Conservation (phyloP, 2,797 vertebrate genomes). For the Hypotaenidia okinawae region DNA sequence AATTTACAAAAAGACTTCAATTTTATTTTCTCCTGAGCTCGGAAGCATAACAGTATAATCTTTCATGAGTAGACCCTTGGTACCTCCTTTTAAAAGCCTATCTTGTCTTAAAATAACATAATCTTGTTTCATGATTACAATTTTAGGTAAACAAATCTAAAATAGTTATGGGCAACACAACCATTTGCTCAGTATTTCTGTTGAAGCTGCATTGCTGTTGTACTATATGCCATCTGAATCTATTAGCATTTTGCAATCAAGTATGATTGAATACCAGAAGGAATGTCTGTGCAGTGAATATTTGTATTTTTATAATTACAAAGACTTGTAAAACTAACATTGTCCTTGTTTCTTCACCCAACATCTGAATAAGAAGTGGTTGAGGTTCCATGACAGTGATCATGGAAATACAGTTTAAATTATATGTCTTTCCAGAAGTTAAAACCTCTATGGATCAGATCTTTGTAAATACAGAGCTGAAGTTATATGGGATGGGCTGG, state of each 20-base stretch:
- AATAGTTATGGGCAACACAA: background rate
- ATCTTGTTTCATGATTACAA: background rate
- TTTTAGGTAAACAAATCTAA: constrained; percentile 18
- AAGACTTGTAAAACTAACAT: background rate
- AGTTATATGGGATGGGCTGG: background rate
- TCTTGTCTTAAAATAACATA: background rate
- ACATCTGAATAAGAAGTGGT: background rate
- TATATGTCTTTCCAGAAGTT: background rate
- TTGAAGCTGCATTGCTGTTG: background rate
- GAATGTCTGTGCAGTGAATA: background rate
- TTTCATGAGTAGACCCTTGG: background rate
- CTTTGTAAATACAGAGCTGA: background rate
- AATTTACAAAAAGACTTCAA: background rate
- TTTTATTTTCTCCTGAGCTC: background rate
- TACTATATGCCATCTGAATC: background rate
- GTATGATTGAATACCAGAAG: background rate
- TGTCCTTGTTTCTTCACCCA: background rate
- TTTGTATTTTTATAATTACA: constrained; percentile 11
- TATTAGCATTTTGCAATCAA: background rate
- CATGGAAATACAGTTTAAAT: background rate
- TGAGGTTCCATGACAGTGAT: background rate
- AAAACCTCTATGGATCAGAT: background rate
- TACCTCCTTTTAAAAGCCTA: background rate
- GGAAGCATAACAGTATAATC: background rate
- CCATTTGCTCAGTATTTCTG: background rate